Conservation (phyloP, 2,797 vertebrate species). For the Amblyraja radiata region DNA sequence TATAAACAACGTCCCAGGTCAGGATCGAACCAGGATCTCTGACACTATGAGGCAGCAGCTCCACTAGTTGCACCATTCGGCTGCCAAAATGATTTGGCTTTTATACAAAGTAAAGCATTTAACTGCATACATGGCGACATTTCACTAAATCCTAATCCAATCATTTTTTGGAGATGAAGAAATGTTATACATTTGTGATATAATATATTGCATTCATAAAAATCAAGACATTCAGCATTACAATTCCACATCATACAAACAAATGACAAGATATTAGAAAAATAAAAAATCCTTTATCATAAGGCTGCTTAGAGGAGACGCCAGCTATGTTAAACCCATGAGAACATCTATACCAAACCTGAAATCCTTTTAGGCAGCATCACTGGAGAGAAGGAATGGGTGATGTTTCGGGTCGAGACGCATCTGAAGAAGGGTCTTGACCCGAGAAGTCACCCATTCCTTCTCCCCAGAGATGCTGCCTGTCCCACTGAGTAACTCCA, state of each 20-base stretch:
- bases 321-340: not conserved
- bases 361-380: not conserved
- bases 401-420: no score
- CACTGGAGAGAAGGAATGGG: no score
- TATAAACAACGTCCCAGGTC: no score
- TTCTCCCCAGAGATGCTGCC: no score
- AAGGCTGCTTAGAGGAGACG: not conserved
- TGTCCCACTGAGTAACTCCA: no score
- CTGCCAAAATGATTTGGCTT: no score
- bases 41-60: no score
- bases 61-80: no score
- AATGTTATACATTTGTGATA: not conserved
- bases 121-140: not conserved
- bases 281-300: not conserved
- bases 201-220: not conserved
- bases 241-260: not conserved
- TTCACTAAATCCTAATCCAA: not conserved
- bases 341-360: not conserved
- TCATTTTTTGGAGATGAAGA: not conserved
- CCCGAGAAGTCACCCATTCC: no score
- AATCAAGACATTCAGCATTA: not conserved
- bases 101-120: no score
- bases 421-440: no score
- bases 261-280: not conserved
- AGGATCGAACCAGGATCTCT: no score